Evolutionary conservation across 1,140 invertebrate genomes (phyloP).

Genomic region (Eriosoma lanigerum): DNA sequence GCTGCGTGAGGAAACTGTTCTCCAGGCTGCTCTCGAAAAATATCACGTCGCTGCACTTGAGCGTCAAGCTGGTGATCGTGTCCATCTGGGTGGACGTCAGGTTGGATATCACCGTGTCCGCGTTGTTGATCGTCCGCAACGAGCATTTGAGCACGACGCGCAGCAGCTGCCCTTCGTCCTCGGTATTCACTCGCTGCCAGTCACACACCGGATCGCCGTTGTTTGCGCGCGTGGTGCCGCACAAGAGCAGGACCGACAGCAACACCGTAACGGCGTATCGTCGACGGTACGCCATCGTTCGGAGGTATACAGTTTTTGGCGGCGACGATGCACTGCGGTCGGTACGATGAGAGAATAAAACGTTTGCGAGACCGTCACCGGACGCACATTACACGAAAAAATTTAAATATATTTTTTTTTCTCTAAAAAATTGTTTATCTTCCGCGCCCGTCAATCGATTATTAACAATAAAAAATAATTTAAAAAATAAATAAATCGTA

Average conservation of each 20-base stretch:
- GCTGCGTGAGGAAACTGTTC: constrained; percentile 72
- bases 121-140: constrained; percentile 71
- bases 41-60: constrained; percentile 77
- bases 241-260: not conserved
- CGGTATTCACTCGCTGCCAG: constrained; percentile 61
- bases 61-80: constrained; percentile 67
- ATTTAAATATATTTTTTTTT: not conserved
- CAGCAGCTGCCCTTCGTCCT: constrained; percentile 65
- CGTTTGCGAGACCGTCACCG: constrained; percentile 24
- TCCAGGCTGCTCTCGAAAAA: constrained; percentile 77
- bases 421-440: not conserved
- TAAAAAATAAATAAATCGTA: too few species aligned
- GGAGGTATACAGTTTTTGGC: constrained; percentile 24
- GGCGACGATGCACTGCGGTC: not conserved
- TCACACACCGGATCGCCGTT: constrained; percentile 56
- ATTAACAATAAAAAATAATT: too few species aligned
- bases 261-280: constrained; percentile 1
- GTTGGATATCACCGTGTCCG: constrained; percentile 69
- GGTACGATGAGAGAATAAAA: not conserved
- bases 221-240: constrained; percentile 8
- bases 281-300: constrained; percentile 7
- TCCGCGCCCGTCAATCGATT: not conserved
- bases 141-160: constrained; percentile 68
- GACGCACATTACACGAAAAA: constrained; percentile 25
- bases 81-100: constrained; percentile 67